Base-by-base conservation (phyloP, 2,888 invertebrate genomes). In the Gymnosoma rotundatum region DNA sequence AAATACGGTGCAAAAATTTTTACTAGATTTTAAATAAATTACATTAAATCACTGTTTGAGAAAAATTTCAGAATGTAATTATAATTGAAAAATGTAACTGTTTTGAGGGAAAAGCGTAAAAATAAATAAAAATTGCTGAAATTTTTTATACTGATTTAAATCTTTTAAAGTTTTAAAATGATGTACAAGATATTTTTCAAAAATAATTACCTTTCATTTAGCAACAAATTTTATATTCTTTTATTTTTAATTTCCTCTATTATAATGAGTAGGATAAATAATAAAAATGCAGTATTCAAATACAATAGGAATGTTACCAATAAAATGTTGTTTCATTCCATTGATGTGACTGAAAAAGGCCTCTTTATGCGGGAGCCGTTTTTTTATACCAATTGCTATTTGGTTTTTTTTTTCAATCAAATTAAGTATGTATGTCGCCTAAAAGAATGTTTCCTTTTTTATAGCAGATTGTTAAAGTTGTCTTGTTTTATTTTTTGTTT, bases 371-470 rank as follows among this genome's bases (percentile, higher is more conserved):
- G 81, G 81, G 81, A 75, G 69, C 72, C 42, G 36, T 64, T 48
- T 50, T 64, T 50, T 70, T 42, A 25, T 52, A 18, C 21, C 61
- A 76, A 42, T 38, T 21, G 16, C 69, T 66, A 21, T 14, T 66
- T 67, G 32, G 3, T 70, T 63, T 54, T 45, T 32, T 8, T 32
- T 32, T 45, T 63, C 69, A 63, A 81, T 81, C 74, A 81, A 81
- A 81, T 81, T 81, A 70, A 81, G 42, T 70, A 70, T 81, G 81
- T 81, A 70, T 81, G 81, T 81, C 81, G 81, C 56, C 69, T 18
- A 36, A 69, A 80, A 69, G 80, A 80, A 80, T 74, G 80, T 80
- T 54, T 74, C 54, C 45, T 56, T 63, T 45, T 48, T 70, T 32
- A 25, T 58, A 60, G 25, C 16, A 74, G 48, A 63, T 64, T 70